Percentiles rank a stretch among this genome's conserved stretches.
Conservation (phyloP, 2,797 vertebrate genomes). For the Champsocephalus esox region DNA sequence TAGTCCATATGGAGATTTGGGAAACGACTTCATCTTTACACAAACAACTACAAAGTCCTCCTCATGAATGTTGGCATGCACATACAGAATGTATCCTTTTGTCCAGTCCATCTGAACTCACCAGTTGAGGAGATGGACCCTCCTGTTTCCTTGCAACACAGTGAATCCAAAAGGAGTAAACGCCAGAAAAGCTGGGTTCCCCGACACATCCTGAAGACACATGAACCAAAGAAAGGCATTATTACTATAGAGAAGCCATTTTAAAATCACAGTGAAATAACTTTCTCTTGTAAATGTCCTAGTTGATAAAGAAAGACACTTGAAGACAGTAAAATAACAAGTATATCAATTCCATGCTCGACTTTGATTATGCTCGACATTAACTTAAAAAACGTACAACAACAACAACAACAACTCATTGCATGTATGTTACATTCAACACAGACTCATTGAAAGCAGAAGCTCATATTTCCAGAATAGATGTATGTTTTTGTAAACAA, state of each 20-base stretch:
- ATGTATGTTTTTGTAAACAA: not conserved
- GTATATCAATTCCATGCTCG: not conserved
- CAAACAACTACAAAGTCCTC: not conserved
- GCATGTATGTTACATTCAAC: not conserved
- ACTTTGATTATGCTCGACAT: not conserved
- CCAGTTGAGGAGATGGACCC: constrained; percentile 98
- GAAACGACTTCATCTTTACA: not conserved
- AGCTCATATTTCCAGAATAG: not conserved
- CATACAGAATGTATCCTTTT: not conserved
- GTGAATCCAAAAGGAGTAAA: constrained; percentile 98
- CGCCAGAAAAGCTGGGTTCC: constrained; percentile 96
- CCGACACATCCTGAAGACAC: constrained; percentile 93
- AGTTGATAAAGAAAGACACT: not conserved
- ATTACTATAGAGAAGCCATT: not conserved
- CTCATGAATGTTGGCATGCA: not conserved
- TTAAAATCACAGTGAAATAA: not conserved
- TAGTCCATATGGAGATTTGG: not conserved
- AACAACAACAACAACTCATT: not conserved
- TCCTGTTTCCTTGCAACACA: constrained; percentile 97
- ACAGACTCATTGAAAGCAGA: not conserved
- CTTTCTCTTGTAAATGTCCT: not conserved
- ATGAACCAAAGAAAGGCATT: constrained; percentile 2
- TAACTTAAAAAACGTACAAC: not conserved
- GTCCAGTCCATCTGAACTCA: constrained; percentile 74
- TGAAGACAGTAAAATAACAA: not conserved